Conservation (phyloP, 2,113 vertebrate species). For the Gadus macrocephalus region DNA sequence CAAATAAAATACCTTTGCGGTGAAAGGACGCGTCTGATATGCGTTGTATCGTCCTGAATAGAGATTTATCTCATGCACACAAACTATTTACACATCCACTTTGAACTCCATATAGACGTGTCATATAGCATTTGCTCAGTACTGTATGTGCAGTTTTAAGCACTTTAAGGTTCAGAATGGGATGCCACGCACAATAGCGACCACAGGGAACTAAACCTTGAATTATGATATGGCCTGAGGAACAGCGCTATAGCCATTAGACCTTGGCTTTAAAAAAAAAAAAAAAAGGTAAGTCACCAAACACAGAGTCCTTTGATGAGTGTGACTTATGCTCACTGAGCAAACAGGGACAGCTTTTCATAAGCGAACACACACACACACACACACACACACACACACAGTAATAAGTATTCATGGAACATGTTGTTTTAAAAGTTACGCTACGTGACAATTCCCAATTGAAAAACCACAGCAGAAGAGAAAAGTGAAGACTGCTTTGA, state of each 20-base stretch:
- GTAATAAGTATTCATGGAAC: no score
- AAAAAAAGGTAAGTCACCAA: slow-evolving; percentile 26
- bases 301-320: slow-evolving; percentile 71
- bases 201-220: slow-evolving; percentile 42
- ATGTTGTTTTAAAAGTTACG: no score
- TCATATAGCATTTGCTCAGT: no score
- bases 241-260: slow-evolving; percentile 41
- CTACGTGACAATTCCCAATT: no score
- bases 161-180: not conserved
- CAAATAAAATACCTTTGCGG: not conserved
- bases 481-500: no score
- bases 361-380: slow-evolving; percentile 38
- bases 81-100: not conserved
- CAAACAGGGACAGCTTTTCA: slow-evolving; percentile 73
- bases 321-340: slow-evolving; percentile 58
- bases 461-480: no score
- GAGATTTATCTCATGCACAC: not conserved
- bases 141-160: not conserved
- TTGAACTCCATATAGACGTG: no score
- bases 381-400: no score
- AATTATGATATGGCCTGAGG: slow-evolving; percentile 55
- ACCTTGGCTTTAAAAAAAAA: slow-evolving; percentile 17
- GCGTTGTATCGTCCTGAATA: no score
- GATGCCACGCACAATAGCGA: slow-evolving; percentile 34
- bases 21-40: not conserved